Evolutionary conservation across 2,797 vertebrate species (phyloP).

Genomic region (Acipenser ruthenus): DNA sequence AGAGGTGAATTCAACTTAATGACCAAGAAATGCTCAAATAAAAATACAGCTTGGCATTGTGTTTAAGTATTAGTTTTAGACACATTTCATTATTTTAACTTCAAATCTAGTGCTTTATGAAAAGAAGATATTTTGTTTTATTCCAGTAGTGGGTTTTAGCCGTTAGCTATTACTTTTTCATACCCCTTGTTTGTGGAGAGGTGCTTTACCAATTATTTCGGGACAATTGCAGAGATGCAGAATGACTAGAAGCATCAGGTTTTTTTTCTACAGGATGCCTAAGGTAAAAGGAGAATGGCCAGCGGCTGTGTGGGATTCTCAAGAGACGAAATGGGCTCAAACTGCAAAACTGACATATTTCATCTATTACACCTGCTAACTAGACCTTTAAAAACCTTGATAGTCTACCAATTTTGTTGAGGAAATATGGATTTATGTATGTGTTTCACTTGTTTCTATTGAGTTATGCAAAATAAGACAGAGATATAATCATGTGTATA

Average conservation of each 20-base stretch:
- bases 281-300: constrained; percentile 98
- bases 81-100: constrained; percentile 29
- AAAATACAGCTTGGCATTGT: too few species aligned
- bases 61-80: constrained; percentile 17
- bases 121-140: constrained; percentile 24
- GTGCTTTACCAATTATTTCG: constrained; percentile 99
- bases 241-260: constrained; percentile 98
- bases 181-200: constrained; percentile 80
- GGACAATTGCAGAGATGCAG: constrained; percentile 98
- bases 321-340: constrained; percentile 87
- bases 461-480: constrained; percentile 41
- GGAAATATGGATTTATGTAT: constrained; percentile 72
- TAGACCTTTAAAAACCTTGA: constrained; percentile 99
- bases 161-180: constrained; percentile 66
- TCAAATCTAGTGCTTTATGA: constrained; percentile 33
- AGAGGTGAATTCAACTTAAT: too few species aligned
- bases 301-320: constrained; percentile 90
- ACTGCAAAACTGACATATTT: constrained; percentile 98
- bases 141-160: constrained; percentile 56
- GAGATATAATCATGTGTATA: constrained; percentile 35
- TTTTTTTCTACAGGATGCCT: constrained; percentile 85
- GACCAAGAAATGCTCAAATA: too few species aligned
- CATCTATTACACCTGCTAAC: constrained; percentile 98
- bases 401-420: constrained; percentile 79
- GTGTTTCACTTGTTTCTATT: constrained; percentile 27